These are phyloP conservation scores for Bostrychus sinensis DNA, from an alignment of 2,113 vertebrate genomes.

Conservation along the genomic window DNA sequence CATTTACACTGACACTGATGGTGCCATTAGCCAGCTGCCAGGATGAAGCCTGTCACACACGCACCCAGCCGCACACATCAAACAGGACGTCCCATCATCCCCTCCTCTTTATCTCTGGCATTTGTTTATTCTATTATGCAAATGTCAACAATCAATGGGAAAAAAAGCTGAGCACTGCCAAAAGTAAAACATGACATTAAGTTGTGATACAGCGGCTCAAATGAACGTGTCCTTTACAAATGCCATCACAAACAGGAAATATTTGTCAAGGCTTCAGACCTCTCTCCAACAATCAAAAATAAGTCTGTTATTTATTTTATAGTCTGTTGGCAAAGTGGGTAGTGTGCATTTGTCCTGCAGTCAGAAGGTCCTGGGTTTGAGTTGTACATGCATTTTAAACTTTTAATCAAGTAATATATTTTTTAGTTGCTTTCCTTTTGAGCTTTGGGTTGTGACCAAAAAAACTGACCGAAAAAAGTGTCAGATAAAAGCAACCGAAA, in stretches of 20 bases:
- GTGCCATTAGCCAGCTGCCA: slow-evolving; percentile 70
- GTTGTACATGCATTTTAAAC: too few species aligned
- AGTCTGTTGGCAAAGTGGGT: too few species aligned
- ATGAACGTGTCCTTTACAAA: slow-evolving; percentile 44
- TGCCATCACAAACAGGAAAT: slow-evolving; percentile 36
- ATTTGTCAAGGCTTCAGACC: slow-evolving; percentile 13
- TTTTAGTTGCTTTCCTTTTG: too few species aligned
- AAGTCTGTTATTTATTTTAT: too few species aligned
- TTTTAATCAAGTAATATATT: too few species aligned
- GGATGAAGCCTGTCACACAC: slow-evolving; percentile 55
- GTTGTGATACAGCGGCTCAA: slow-evolving; percentile 20
- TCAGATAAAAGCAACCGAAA: too few species aligned
- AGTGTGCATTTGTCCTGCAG: too few species aligned
- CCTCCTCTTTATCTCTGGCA: slow-evolving; percentile 17
- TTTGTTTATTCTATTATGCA: slow-evolving; percentile 29
- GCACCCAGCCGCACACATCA: slow-evolving; percentile 10
- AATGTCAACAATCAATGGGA: slow-evolving; percentile 40
- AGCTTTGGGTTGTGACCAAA: too few species aligned
- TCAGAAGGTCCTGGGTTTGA: too few species aligned
- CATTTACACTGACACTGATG: slow-evolving; percentile 74
- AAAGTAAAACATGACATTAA: slow-evolving; percentile 34
- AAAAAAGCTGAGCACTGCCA: slow-evolving; percentile 14
- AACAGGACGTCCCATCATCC: slow-evolving; percentile 2
- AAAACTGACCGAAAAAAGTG: too few species aligned
- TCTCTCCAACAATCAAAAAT: neutral